phyloP scores from a whole-genome alignment of 2,797 vertebrate species.

The Eulemur rubriventer region DNA sequence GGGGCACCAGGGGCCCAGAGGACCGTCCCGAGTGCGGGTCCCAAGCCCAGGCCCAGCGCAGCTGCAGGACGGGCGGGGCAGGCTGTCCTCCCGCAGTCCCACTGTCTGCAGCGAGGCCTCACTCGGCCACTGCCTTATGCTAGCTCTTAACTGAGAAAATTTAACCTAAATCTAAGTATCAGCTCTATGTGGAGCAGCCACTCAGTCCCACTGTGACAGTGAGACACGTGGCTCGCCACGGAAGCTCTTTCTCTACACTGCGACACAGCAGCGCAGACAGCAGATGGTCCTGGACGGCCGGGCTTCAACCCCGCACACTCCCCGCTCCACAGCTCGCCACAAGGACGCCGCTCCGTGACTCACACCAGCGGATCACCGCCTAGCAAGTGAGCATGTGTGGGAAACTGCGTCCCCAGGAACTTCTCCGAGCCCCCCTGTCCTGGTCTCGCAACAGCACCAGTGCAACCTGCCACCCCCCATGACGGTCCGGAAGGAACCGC shows the following conservation, averaged over 20 bases:
- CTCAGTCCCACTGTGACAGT: neutral
- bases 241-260: neutral
- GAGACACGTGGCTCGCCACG: neutral
- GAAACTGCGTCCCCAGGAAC: conserved; percentile 88
- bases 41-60: rapidly evolving
- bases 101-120: neutral
- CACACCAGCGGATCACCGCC: conserved; percentile 75
- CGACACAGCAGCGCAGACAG: neutral
- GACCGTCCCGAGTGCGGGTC: rapidly evolving
- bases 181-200: neutral
- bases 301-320: neutral
- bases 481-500: conserved; percentile 83
- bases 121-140: too few relatives aligned
- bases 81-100: neutral
- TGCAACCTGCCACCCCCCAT: conserved; percentile 87
- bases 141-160: neutral
- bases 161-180: neutral
- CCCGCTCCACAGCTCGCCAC: conserved; percentile 54
- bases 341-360: neutral
- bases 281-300: neutral
- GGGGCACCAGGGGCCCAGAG: too few relatives aligned
- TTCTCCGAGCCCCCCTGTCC: conserved; percentile 79
- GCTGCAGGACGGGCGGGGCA: neutral
- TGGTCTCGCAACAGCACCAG: conserved; percentile 87
- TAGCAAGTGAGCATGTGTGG: conserved; percentile 88